Evolutionary conservation across 2,888 invertebrate genomes (phyloP).

Genomic region (Drosophila hamatofila): DNA sequence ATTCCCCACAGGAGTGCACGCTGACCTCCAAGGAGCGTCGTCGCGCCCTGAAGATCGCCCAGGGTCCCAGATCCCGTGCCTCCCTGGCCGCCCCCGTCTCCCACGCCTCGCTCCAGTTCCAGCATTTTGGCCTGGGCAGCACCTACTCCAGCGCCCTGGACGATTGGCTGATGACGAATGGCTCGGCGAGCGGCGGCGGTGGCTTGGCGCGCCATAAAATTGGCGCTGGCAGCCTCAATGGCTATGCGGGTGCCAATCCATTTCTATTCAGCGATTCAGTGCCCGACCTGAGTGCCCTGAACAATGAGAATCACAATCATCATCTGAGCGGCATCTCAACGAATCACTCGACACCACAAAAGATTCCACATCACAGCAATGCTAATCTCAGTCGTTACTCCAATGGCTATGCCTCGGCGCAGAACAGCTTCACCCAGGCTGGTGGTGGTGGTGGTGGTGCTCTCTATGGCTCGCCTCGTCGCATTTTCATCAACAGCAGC

Average conservation of each 20-base stretch:
- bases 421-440: conserved; percentile 82
- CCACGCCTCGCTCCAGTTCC: conserved; percentile 84
- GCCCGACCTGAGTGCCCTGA: conserved; percentile 84
- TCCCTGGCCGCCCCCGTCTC: conserved; percentile 85
- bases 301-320: conserved; percentile 84
- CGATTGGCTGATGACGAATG: conserved; percentile 86
- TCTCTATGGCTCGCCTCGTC: conserved; percentile 83
- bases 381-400: conserved; percentile 83
- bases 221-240: conserved; percentile 80
- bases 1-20: conserved; percentile 86
- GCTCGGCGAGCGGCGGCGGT: conserved; percentile 84
- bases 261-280: conserved; percentile 85
- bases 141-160: conserved; percentile 86
- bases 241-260: conserved; percentile 84
- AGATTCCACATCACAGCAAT: conserved; percentile 83
- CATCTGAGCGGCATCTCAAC: conserved; percentile 83
- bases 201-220: conserved; percentile 86
- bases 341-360: conserved; percentile 85
- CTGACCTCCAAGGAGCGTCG: conserved; percentile 88
- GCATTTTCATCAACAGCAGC: conserved; percentile 84
- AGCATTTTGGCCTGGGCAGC: conserved; percentile 84
- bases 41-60: conserved; percentile 86
- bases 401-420: conserved; percentile 83
- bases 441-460: conserved; percentile 57
- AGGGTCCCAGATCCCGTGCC: conserved; percentile 84